These are phyloP conservation scores for Limanda limanda DNA, from an alignment of 2,113 vertebrate genomes.

Conservation along the genomic window DNA sequence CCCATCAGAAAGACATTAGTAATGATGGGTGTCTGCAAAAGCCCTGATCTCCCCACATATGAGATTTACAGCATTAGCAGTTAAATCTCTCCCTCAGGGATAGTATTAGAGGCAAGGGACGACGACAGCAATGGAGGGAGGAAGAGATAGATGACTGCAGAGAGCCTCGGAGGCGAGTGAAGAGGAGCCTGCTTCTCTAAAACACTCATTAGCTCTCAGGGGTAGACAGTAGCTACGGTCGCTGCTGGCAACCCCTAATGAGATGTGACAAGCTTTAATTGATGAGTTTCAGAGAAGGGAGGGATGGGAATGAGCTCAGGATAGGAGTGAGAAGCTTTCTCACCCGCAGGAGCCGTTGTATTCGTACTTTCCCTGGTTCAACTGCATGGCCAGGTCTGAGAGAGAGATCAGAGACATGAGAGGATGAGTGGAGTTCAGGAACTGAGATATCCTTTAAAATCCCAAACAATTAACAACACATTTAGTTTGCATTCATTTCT, in stretches of 20 bases:
- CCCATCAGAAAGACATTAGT: slow-evolving; percentile 38
- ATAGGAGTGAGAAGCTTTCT: slow-evolving; percentile 79
- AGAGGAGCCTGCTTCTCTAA: slow-evolving; percentile 51
- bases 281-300: slow-evolving; percentile 57
- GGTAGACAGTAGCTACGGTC: slow-evolving; percentile 64
- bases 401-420: slow-evolving; percentile 42
- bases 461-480: neutral
- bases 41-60: slow-evolving; percentile 55
- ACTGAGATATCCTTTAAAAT: neutral
- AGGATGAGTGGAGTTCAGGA: neutral
- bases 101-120: slow-evolving; percentile 51
- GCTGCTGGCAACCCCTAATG: slow-evolving; percentile 79
- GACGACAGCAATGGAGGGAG: slow-evolving; percentile 29
- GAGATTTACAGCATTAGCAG: slow-evolving; percentile 66
- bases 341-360: slow-evolving; percentile 98
- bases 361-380: slow-evolving; percentile 99
- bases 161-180: slow-evolving; percentile 35
- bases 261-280: slow-evolving; percentile 79
- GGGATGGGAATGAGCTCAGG: slow-evolving; percentile 48
- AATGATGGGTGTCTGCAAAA: slow-evolving; percentile 55
- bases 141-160: slow-evolving; percentile 63
- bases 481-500: neutral
- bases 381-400: slow-evolving; percentile 98
- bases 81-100: slow-evolving; percentile 58
- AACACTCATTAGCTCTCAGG: slow-evolving; percentile 65